Evolutionary conservation across 1,140 invertebrate species (phyloP), one percentile per base, ranked within the genome.

Genomic region (Hesperophylax magnus): DNA sequence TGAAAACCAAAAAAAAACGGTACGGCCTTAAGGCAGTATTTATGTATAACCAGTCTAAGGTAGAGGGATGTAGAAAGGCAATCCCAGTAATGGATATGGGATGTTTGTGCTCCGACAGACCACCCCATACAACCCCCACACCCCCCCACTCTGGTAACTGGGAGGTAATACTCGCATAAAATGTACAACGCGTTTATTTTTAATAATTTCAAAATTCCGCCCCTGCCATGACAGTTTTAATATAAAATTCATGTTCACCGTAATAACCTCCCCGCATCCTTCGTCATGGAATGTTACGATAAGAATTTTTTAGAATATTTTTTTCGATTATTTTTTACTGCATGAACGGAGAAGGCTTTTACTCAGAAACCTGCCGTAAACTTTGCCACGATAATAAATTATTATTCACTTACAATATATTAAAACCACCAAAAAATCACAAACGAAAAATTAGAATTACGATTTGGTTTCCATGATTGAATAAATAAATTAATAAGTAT

Each of bases 21-120:
- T 14, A 14, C 11, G 3, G 0, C 9, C 11, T 47, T 47, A 14
- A 47, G 39, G 39, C 39, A 14, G 39, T 58, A 31, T 74, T 39
- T 74, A 7, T 27, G 17, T 58, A 60, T 22, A 1, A 8, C n/a
- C 5, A 58, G 56, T 58, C 18, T 34, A 56, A 65, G 58, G 58
- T 34, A 54, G 34, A 56, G 54, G 81, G 81, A 22, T 60, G 78
- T 54, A 61, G 61, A 79, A 79, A 83, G 82, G 63, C 82, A 83
- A 83, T 83, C 81, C 78, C 79, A 77, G 77, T 83, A 83, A 83
- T 83, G 82, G 82, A 83, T 81, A 83, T 81, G 82, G 79, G 82
- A 78, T 83, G 82, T 83, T 83, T 83, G 58, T 47, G 39, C 39
- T 47, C 39, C 3, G 39, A 72, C 39, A 24, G 39, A 71, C n/a